These are phyloP conservation scores for Apteryx mantelli DNA, from an alignment of 2,113 vertebrate species.

Conservation along the genomic window DNA sequence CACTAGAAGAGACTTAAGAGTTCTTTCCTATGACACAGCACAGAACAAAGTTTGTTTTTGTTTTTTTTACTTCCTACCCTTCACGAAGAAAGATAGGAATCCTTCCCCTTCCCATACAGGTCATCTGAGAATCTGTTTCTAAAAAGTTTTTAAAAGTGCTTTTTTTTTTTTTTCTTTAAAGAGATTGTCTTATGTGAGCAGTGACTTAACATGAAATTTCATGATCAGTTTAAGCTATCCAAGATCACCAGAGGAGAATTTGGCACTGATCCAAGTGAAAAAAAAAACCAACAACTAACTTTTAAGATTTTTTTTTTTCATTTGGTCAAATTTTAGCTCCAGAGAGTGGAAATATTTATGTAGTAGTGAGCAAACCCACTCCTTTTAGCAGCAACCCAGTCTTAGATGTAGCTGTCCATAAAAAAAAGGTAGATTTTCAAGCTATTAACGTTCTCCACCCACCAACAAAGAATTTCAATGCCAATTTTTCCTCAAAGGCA, in stretches of 20 bases:
- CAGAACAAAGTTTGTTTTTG: background rate
- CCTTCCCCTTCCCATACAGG: background rate
- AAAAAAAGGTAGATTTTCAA: background rate
- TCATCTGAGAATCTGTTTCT: background rate
- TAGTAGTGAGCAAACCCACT: background rate
- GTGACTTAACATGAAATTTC: background rate
- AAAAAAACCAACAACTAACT: background rate
- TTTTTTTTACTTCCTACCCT: background rate
- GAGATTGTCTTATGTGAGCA: background rate
- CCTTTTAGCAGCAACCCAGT: background rate
- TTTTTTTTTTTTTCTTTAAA: background rate
- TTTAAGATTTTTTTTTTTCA: background rate
- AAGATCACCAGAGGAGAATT: background rate
- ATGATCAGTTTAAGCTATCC: background rate
- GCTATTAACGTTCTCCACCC: background rate
- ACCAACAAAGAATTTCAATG: background rate
- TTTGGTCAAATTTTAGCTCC: background rate
- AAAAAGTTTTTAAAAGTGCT: background rate
- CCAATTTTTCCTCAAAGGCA: background rate
- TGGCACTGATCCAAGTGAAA: background rate
- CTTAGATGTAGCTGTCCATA: background rate
- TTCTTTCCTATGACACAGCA: background rate
- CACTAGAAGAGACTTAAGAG: background rate
- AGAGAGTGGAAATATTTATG: background rate
- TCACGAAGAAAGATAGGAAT: background rate